Conservation (phyloP, 1,140 invertebrate genomes). For the Notospermus geniculatus region DNA sequence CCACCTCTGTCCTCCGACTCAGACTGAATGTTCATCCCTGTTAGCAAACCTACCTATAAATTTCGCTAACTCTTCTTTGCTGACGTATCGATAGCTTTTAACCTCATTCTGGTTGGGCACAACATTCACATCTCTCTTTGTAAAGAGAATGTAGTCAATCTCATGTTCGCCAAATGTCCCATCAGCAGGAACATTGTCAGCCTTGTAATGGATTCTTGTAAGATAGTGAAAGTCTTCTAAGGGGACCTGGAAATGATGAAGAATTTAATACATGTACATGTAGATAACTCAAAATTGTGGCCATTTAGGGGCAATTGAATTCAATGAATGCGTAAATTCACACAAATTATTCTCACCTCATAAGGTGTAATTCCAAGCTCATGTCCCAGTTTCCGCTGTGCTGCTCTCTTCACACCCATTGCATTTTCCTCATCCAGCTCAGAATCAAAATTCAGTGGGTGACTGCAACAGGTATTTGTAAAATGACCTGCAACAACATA, state of each 20-base stretch:
- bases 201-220: slow-evolving; percentile 85
- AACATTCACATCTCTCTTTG: slow-evolving; percentile 76
- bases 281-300: too few species aligned
- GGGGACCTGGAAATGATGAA: slow-evolving; percentile 51
- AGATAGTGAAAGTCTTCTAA: slow-evolving; percentile 74
- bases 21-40: neutral
- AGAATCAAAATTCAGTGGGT: slow-evolving; percentile 76
- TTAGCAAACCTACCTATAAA: slow-evolving; percentile 38
- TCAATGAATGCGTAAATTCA: slow-evolving; percentile 2
- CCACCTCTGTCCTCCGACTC: too few species aligned
- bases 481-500: slow-evolving; percentile 62
- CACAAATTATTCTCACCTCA: slow-evolving; percentile 33
- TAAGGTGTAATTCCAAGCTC: slow-evolving; percentile 75
- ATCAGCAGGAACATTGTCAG: slow-evolving; percentile 63
- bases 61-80: slow-evolving; percentile 59
- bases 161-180: slow-evolving; percentile 92
- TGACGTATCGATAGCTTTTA: slow-evolving; percentile 75
- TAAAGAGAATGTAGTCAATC: slow-evolving; percentile 90
- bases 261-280: too few species aligned
- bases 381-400: slow-evolving; percentile 77
- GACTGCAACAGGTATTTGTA: slow-evolving; percentile 97
- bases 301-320: too few species aligned
- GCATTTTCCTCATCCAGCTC: slow-evolving; percentile 77
- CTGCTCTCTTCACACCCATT: slow-evolving; percentile 77
- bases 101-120: slow-evolving; percentile 89